These are phyloP conservation scores for Xanthorhoe spadicearia DNA, from an alignment of 2,888 invertebrate genomes.

Conservation along the genomic window DNA sequence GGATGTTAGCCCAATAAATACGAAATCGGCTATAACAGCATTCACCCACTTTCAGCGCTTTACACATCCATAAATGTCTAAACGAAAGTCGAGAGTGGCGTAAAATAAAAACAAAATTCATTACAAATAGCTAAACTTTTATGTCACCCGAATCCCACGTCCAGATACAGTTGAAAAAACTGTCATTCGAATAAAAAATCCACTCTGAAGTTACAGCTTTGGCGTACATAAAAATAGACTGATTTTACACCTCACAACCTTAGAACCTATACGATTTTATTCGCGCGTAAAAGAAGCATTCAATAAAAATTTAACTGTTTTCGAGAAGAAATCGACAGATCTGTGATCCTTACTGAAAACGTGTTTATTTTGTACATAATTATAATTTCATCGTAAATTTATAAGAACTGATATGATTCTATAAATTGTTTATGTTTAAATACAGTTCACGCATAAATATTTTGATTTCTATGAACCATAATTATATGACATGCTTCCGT, in stretches of 20 bases:
- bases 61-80: constrained; percentile 52
- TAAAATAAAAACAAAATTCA: constrained; percentile 56
- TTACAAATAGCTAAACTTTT: constrained; percentile 50
- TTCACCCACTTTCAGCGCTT: constrained; percentile 47
- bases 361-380: background rate
- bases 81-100: constrained; percentile 53
- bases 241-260: constrained; percentile 75
- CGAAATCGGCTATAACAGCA: constrained; percentile 53
- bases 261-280: constrained; percentile 62
- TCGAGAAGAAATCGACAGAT: constrained; percentile 61
- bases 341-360: constrained; percentile 33
- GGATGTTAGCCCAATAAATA: constrained; percentile 52
- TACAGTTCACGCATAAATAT: too few relatives aligned
- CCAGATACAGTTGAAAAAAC: constrained; percentile 51
- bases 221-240: constrained; percentile 75
- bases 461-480: too few relatives aligned
- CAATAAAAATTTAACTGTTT: constrained; percentile 77
- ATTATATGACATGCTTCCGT: too few relatives aligned
- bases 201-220: constrained; percentile 71
- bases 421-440: too few relatives aligned
- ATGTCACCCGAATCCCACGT: constrained; percentile 22
- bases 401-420: too few relatives aligned
- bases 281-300: constrained; percentile 70
- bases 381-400: too few relatives aligned
- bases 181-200: constrained; percentile 72